These are phyloP conservation scores for Conopomorpha cramerella DNA, from an alignment of 1,140 invertebrate genomes.

Conservation along the genomic window DNA sequence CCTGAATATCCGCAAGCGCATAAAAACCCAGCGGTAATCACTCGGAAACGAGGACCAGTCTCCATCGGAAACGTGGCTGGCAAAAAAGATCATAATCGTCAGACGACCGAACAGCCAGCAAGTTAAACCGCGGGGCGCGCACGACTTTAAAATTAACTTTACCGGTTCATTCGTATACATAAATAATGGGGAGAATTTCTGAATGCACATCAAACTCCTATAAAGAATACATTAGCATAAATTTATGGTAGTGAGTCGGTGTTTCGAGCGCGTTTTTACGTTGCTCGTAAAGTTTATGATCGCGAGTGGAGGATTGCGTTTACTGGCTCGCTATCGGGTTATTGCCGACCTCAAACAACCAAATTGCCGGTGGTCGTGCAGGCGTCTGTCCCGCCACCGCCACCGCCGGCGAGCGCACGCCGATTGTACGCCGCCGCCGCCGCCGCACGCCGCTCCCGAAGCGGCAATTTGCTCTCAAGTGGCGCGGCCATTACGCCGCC, in stretches of 20 bases:
- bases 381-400: constrained; percentile 14
- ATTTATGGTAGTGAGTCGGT: constrained; percentile 55
- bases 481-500: constrained; percentile 13
- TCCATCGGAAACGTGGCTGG: constrained; percentile 20
- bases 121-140: constrained; percentile 35
- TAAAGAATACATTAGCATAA: constrained; percentile 62
- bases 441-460: constrained; percentile 1
- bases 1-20: constrained; percentile 6
- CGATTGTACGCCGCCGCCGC: constrained; percentile 3
- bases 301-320: constrained; percentile 57
- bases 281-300: constrained; percentile 59
- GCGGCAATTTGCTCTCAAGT: constrained; percentile 8
- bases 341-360: constrained; percentile 55
- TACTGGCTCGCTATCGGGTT: constrained; percentile 53
- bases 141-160: constrained; percentile 57
- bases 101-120: no score
- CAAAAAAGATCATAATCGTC: constrained; percentile 40
- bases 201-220: constrained; percentile 60
- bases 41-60: constrained; percentile 22
- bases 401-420: constrained; percentile 4
- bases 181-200: constrained; percentile 57
- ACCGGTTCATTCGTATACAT: constrained; percentile 56
- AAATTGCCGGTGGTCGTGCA: constrained; percentile 39
- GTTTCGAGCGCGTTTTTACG: constrained; percentile 58
- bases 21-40: constrained; percentile 24